phyloP scores from a whole-genome alignment of 1,140 invertebrate species.

The Cardiocondyla obscurior region DNA sequence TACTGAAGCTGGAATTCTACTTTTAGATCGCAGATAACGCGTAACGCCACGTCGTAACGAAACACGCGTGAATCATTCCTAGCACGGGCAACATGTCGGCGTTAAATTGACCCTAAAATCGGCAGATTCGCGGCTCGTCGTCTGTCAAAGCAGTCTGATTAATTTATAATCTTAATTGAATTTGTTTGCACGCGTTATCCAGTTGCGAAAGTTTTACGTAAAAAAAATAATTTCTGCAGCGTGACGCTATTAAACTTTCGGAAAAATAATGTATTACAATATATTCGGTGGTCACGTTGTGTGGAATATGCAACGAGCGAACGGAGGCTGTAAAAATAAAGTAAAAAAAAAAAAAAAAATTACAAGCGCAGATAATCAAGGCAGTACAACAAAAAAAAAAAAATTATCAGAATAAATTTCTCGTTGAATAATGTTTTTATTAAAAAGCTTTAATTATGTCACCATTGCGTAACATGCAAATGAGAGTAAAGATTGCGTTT shows the following conservation, averaged over 20 bases:
- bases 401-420: neutral
- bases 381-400: neutral
- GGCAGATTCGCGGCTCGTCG: neutral
- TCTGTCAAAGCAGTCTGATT: neutral
- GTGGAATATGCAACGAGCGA: slow-evolving; percentile 3
- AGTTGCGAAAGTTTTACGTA: neutral
- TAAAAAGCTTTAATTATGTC: slow-evolving; percentile 16
- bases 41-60: slow-evolving; percentile 42
- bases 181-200: neutral
- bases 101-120: slow-evolving; percentile 52
- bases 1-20: slow-evolving; percentile 69
- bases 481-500: slow-evolving; percentile 19
- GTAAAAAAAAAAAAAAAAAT: neutral
- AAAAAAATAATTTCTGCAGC: neutral
- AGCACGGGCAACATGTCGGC: neutral
- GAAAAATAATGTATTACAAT: neutral
- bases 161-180: neutral
- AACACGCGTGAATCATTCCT: slow-evolving; percentile 36
- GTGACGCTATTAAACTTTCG: neutral
- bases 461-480: slow-evolving; percentile 4
- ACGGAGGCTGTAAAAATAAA: neutral
- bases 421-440: slow-evolving; percentile 15
- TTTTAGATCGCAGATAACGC: slow-evolving; percentile 71
- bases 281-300: neutral
- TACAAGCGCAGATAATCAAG: slow-evolving; percentile 7